These are phyloP conservation scores for Urocitellus parryii DNA, from an alignment of 2,113 vertebrate genomes.

Conservation along the genomic window DNA sequence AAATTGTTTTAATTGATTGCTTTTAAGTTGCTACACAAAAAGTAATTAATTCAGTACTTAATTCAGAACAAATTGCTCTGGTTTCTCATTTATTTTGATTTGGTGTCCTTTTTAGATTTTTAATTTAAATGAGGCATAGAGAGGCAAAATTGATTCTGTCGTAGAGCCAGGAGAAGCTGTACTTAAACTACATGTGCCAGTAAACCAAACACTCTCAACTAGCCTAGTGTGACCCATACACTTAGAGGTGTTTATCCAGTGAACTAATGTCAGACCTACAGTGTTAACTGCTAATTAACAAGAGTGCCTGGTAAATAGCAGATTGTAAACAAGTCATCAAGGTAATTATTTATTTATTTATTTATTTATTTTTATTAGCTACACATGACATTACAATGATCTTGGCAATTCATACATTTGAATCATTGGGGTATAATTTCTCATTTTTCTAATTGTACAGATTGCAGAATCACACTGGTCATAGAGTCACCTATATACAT, in stretches of 20 bases:
- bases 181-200: not conserved
- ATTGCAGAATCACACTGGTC: no score
- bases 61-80: not conserved
- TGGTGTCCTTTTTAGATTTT: not conserved
- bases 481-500: no score
- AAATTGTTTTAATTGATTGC: not conserved
- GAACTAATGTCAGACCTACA: not conserved
- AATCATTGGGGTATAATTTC: no score
- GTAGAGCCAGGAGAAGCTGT: not conserved
- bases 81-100: not conserved
- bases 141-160: not conserved
- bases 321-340: not conserved
- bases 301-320: not conserved
- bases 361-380: no score
- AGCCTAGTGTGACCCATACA: not conserved
- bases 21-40: slow-evolving; percentile 17
- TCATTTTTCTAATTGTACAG: no score
- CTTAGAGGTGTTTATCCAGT: not conserved
- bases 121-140: not conserved
- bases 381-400: no score
- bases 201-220: not conserved
- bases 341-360: no score
- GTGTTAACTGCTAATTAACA: not conserved
- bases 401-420: no score
- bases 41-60: slow-evolving; percentile 6